Base-by-base conservation (phyloP, 2,888 invertebrate species). In the Mythimna albipuncta region DNA sequence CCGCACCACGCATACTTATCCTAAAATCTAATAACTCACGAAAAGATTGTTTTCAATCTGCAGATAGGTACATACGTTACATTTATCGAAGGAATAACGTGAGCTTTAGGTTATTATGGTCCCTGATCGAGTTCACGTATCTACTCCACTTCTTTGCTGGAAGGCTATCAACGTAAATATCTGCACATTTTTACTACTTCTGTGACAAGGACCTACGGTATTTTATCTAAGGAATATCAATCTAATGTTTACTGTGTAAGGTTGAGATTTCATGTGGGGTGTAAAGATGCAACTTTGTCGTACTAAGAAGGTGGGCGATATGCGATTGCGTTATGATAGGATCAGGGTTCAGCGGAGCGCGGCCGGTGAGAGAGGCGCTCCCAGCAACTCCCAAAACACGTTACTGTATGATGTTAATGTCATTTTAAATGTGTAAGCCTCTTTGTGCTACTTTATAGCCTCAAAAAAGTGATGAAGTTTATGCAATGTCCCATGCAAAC, bases 281-380 rank as follows among this genome's bases (percentile, higher is more conserved):
- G 58, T 57, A 54, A n/a, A 73, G 71, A 59, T 90, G 79, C 88
- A 84, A 93, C 93, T 71, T 77, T 94, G 86, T 93, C 89, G 78
- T 58, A 85, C 76, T 89, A 84, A 64, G 69, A 58, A 73, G 77
- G 77, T 79, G 83, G 83, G 85, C 89, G 91, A 93, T 93, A 94
- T 95, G 93, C 94, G 93, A 96, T 95, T 95, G 94, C 95, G 94
- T 94, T 96, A 95, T 96, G 96, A 96, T 96, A 94, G 96, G 96
- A 96, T 96, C 95, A 93, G 96, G 90, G 92, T 92, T 93, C 95
- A 93, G 75, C 89, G 92, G 89, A 94, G 95, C 96, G 92, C 92
- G 90, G 88, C 86, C 89, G 88, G 87, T 88, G 88, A 89, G 89
- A 90, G 90, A 89, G 88, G 87, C 88, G 91, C 89, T 90, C 84